phyloP scores from a whole-genome alignment of 2,113 vertebrate species.

The Tamias sibiricus region DNA sequence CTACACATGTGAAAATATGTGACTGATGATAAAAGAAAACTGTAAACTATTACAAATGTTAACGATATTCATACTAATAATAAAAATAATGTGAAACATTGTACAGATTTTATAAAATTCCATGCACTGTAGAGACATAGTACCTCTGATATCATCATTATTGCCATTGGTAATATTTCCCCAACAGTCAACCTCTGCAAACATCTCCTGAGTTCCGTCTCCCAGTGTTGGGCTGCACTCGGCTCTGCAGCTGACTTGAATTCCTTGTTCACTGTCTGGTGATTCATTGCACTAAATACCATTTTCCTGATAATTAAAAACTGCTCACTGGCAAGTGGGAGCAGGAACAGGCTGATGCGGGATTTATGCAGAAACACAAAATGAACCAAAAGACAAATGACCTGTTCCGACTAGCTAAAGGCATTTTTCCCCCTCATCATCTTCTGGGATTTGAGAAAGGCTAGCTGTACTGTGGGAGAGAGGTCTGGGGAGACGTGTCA shows the following conservation, averaged over 20 bases:
- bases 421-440: slow-evolving; percentile 22
- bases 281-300: slow-evolving; percentile 84
- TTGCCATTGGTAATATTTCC: slow-evolving; percentile 67
- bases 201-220: slow-evolving; percentile 55
- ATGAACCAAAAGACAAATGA: slow-evolving; percentile 49
- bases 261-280: slow-evolving; percentile 79
- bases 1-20: neutral
- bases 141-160: slow-evolving; percentile 44
- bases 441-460: slow-evolving; percentile 58
- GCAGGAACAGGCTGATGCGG: slow-evolving; percentile 65
- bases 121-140: neutral
- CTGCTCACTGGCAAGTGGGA: slow-evolving; percentile 71
- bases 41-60: neutral
- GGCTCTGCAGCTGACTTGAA: slow-evolving; percentile 67
- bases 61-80: neutral
- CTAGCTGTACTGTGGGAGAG: neutral
- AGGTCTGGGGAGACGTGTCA: neutral
- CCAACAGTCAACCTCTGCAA: slow-evolving; percentile 64
- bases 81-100: neutral
- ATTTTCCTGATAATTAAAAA: slow-evolving; percentile 71
- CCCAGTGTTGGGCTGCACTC: slow-evolving; percentile 60
- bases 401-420: slow-evolving; percentile 8
- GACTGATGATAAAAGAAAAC: slow-evolving; percentile 35
- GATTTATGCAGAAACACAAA: slow-evolving; percentile 65
- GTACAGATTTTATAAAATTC: neutral